A percentile compares a stretch with the other conserved stretches of the same genome.
These are phyloP conservation scores for Lasius platythorax DNA, from an alignment of 2,888 invertebrate genomes.

Conservation along the genomic window DNA sequence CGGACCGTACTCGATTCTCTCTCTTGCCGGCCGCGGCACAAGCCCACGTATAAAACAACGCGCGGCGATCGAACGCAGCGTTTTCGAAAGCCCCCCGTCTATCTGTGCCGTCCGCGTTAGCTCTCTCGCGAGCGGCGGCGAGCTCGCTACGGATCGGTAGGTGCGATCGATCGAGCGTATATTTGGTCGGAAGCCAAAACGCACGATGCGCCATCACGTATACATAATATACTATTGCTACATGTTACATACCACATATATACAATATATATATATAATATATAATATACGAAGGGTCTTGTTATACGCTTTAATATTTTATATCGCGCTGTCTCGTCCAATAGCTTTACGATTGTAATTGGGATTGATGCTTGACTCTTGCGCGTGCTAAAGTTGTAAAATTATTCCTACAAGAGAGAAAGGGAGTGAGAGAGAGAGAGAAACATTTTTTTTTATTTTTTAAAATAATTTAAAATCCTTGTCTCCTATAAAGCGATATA, in stretches of 20 bases:
- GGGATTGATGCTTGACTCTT: conserved; percentile 1
- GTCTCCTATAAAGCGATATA: neutral
- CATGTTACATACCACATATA: conserved; percentile 1
- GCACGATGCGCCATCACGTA: conserved; percentile 49
- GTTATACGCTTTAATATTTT: conserved; percentile 50
- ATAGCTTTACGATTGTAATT: conserved; percentile 36
- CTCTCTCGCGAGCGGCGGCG: conserved; percentile 41
- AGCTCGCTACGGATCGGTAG: conserved; percentile 56
- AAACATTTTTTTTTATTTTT: neutral
- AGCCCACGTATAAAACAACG: conserved; percentile 53
- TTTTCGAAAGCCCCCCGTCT: conserved; percentile 28
- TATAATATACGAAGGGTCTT: conserved; percentile 37
- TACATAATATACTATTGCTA: conserved; percentile 49
- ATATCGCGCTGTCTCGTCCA: conserved; percentile 27
- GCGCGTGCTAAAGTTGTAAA: neutral
- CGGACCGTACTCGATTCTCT: conserved; percentile 53
- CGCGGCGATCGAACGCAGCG: conserved; percentile 50
- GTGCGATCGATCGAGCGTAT: conserved; percentile 57
- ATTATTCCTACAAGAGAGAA: neutral
- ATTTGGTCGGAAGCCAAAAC: conserved; percentile 55
- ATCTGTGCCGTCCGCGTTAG: conserved; percentile 34
- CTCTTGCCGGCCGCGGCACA: conserved; percentile 60
- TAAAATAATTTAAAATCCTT: neutral
- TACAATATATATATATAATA: neutral
- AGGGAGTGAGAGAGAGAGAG: neutral